Base-by-base conservation (phyloP, 1,140 invertebrate species). In the Adoxophyes honmai region DNA sequence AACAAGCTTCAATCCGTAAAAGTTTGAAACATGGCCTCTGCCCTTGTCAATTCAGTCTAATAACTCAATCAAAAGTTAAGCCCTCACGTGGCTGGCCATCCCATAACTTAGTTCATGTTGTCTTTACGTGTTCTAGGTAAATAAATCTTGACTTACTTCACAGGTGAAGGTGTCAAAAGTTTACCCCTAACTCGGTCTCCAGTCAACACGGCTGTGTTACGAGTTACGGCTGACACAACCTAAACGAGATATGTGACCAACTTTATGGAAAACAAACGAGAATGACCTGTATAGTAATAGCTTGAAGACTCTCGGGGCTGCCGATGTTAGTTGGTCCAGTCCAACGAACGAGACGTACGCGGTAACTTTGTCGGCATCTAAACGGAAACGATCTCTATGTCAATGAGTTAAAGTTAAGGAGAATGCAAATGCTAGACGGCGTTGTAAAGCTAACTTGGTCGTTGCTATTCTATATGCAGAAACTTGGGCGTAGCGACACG, bases 171-270 rank as follows among this genome's bases (percentile, higher is more conserved):
- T 48, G 42, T 48, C 42, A 48, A 48, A 48, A 48, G 42, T 48
- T 28, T 48, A 44, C 18, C 42, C 42, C 21, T 33, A 48, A 21
- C 16, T 48, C 16, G 42, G 21, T 48, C 18, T 48, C 42, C 18
- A 48, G 42, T 48, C 42, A 48, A 48, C 42, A 48, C 42, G 42
- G 42, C 42, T 48, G 21, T 48, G 18, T 48, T 33, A 48, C 42
- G 18, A 33, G 21, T 33, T 33, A 8, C 39, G 39, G 11, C n/a
- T 48, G 42, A 21, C 42, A 48, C 18, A 9, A n/a, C 18, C 7
- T 48, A 18, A 48, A 21, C 16, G 16, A 16, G 16, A 44, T 44
- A 48, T 48, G 16, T 44, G 16, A 28, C 42, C 21, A 48, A 48
- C 18, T 48, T 48, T 48, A 48, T 48, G 42, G 28, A 48, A 48